These are phyloP conservation scores for Amphiprion ocellaris DNA, from an alignment of 2,113 vertebrate genomes.

Conservation along the genomic window DNA sequence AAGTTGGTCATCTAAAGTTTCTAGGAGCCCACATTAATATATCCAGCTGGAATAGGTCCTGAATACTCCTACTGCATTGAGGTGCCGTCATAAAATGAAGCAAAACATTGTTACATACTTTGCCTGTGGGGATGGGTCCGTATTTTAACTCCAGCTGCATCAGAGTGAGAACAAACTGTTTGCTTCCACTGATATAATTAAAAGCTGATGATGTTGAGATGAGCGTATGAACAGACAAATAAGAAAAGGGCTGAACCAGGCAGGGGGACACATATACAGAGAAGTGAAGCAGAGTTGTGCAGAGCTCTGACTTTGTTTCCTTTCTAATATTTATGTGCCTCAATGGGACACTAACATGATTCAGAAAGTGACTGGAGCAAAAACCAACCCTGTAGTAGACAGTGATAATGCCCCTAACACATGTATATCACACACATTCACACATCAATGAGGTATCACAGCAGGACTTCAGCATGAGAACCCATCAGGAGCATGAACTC, in stretches of 20 bases:
- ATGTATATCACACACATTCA: background rate
- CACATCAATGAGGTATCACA: conserved; percentile 3
- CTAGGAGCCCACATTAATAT: no score
- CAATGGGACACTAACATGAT: background rate
- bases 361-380: background rate
- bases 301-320: background rate
- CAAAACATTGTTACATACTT: background rate
- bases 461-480: conserved; percentile 55
- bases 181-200: no score
- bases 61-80: no score
- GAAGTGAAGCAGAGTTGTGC: background rate
- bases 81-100: background rate
- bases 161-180: no score
- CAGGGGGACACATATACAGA: no score
- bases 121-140: background rate
- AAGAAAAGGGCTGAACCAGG: no score
- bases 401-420: background rate
- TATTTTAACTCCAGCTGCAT: no score
- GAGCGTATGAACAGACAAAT: no score
- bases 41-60: no score
- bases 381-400: background rate
- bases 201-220: no score
- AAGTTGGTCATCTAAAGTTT: no score
- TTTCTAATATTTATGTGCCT: background rate
- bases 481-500: conserved; percentile 7